Evolutionary conservation across 2,797 vertebrate genomes (phyloP), one percentile per base, ranked within the genome.

Genomic region (Propithecus deckenii): DNA sequence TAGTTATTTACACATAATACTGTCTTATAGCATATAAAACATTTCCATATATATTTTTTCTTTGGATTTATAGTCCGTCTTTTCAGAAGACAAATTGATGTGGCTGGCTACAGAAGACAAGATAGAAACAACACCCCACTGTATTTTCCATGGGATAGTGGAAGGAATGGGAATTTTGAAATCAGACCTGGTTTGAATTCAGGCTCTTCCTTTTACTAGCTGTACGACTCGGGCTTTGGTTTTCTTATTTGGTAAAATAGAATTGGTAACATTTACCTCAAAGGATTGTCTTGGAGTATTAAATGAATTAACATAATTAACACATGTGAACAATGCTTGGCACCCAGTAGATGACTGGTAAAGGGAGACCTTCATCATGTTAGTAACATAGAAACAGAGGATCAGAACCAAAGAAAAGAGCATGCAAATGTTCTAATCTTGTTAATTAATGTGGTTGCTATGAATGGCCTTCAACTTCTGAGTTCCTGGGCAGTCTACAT

Each of bases 211-310:
- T 96, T 92, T 92, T 80, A 75, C 50, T 71, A 69, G n/a, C 65
- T 59, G 1, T 63, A n/a, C 17, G 15, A 67, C 52, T 74, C 72
- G 50, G 52, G n/a, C 78, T 93, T 95, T 96, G 57, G 22, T 88
- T 95, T 97, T 96, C 87, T 90, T 85, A 59, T 48, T 89, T 94
- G 74, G 52, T 94, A 86, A 96, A 90, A 75, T 23, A 94, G 55
- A 91, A 88, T 93, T 55, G 86, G 23, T 83, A 93, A 59, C 71
- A 80, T 85, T 88, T 94, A 94, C 74, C 69, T 95, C 89, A 93
- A 67, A 79, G 35, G 35, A 59, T 90, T 87, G 30, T 90, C 93
- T 94, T 81, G 65, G 76, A 76, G 46, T 84, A 87, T 95, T 95
- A 90, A 71, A 55, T 93, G 65, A 94, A 92, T 95, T 86, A 86